Conservation (phyloP, 2,113 vertebrate genomes). For the Galeopterus variegatus region DNA sequence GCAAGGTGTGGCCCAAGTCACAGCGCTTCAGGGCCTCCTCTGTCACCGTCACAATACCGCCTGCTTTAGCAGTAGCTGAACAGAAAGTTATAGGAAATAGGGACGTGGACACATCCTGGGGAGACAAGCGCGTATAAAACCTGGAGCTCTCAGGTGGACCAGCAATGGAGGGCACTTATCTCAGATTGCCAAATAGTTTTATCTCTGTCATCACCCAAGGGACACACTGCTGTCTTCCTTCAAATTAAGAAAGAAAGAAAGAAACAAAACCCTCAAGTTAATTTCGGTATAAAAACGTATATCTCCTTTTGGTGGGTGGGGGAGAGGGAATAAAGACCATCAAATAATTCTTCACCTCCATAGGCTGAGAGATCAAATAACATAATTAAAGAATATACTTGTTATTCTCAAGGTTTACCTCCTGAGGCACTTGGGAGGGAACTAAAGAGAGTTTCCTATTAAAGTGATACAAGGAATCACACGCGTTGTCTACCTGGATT, state of each 20-base stretch:
- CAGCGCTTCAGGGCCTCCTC: neutral
- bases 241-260: neutral
- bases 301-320: neutral
- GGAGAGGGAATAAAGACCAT: neutral
- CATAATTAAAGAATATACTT: neutral
- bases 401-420: neutral
- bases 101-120: neutral
- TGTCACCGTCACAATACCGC: neutral
- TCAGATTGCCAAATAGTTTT: neutral
- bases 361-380: neutral
- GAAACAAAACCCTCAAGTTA: neutral
- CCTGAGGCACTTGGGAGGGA: neutral
- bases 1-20: neutral
- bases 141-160: no score
- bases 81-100: neutral
- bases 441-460: neutral
- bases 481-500: neutral
- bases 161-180: neutral
- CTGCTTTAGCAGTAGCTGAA: neutral
- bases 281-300: neutral
- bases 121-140: neutral
- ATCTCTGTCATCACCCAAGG: neutral
- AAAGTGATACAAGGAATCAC: neutral
- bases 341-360: constrained; percentile 15
- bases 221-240: neutral